These are phyloP conservation scores for Drosophila repleta DNA, from an alignment of 1,140 invertebrate genomes.

Conservation along the genomic window DNA sequence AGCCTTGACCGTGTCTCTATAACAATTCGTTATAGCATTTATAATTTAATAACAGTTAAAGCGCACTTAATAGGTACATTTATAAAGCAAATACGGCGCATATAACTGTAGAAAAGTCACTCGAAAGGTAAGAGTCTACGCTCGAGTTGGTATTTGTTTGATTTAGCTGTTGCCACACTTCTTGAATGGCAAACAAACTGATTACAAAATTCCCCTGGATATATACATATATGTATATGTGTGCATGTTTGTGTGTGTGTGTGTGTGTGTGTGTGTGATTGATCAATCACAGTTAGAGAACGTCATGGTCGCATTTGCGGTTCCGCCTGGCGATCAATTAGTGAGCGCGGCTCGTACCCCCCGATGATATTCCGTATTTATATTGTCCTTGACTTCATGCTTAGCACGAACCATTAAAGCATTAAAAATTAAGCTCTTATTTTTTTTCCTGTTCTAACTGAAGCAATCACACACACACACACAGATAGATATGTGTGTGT, in stretches of 20 bases:
- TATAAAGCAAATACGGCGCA: neutral
- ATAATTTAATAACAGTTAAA: neutral
- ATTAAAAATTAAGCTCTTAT: conserved; percentile 9
- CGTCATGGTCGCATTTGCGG: conserved; percentile 7
- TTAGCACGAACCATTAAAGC: conserved; percentile 24
- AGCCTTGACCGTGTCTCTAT: too few species aligned
- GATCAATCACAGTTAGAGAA: conserved; percentile 33
- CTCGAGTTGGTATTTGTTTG: conserved; percentile 33
- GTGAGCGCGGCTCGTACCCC: conserved; percentile 5
- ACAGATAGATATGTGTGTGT: conserved; percentile 20
- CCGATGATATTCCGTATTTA: conserved; percentile 28
- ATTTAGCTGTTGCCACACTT: conserved; percentile 33
- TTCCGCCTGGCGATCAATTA: conserved; percentile 63
- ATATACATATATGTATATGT: neutral
- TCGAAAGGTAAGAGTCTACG: conserved; percentile 21
- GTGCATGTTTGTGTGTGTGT: neutral
- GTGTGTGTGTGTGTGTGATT: conserved; percentile 29
- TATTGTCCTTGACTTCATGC: conserved; percentile 53
- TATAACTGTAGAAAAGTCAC: neutral
- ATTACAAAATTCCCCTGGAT: conserved; percentile 19
- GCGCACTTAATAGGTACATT: neutral
- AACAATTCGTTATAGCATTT: neutral
- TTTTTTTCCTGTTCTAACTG: conserved; percentile 31
- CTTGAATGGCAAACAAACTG: conserved; percentile 42
- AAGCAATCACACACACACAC: conserved; percentile 11